Evolutionary conservation across 2,797 vertebrate species (phyloP).

Genomic region (Zenarchopterus dispar): DNA sequence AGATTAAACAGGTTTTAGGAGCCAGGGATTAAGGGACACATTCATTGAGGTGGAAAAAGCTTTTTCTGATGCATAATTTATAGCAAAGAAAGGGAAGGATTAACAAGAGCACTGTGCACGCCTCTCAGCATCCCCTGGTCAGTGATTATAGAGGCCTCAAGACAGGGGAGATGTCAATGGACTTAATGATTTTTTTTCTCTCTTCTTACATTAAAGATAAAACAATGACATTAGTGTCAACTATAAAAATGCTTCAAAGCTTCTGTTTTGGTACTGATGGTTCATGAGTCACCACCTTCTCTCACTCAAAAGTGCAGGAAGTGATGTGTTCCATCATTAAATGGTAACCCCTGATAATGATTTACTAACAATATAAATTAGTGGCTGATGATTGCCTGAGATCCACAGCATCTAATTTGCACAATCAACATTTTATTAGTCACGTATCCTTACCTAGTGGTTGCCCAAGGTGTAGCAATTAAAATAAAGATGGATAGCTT

Average conservation of each 20-base stretch:
- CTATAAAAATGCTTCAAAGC: conserved; percentile 15
- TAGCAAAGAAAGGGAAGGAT: conserved; percentile 70
- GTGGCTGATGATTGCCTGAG: conserved; percentile 45
- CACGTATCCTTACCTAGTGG: conserved; percentile 36
- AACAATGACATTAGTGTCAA: neutral
- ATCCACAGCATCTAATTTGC: conserved; percentile 59
- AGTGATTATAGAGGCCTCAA: conserved; percentile 59
- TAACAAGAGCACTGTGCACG: conserved; percentile 53
- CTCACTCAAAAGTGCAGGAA: conserved; percentile 21
- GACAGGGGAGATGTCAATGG: conserved; percentile 35
- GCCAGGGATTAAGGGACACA: conserved; percentile 80
- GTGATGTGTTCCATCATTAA: conserved; percentile 50
- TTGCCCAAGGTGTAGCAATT: conserved; percentile 38
- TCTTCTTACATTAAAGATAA: conserved; percentile 16
- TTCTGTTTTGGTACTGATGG: neutral
- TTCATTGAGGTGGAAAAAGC: conserved; percentile 74
- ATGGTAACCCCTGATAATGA: conserved; percentile 39
- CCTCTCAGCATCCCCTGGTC: conserved; percentile 64
- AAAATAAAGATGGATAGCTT: conserved; percentile 25
- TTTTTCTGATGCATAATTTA: conserved; percentile 79
- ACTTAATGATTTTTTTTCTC: conserved; percentile 15
- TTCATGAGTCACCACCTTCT: conserved; percentile 39
- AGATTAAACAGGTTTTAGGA: conserved; percentile 83
- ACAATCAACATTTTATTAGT: conserved; percentile 60
- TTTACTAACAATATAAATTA: conserved; percentile 44